phyloP scores from a whole-genome alignment of 2,113 vertebrate species.

The Callopanchax toddi region DNA sequence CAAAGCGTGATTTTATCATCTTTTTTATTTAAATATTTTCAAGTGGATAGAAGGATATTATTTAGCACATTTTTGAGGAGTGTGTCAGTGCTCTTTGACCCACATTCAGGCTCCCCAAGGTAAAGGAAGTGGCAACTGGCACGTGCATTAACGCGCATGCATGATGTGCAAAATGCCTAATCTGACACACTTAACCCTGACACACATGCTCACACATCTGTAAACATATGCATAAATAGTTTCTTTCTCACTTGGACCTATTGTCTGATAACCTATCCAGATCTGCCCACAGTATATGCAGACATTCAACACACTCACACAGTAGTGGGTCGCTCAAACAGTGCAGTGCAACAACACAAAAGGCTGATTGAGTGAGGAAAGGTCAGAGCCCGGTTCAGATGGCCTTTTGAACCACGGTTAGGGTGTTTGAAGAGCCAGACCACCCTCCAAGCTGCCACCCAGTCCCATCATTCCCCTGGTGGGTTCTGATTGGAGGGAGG shows the following conservation, averaged over 20 bases:
- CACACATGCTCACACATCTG: background rate
- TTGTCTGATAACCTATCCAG: conserved; percentile 19
- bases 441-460: conserved; percentile 55
- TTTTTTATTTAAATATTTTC: conserved; percentile 26
- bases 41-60: conserved; percentile 43
- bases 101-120: conserved; percentile 61
- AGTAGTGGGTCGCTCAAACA: conserved; percentile 20
- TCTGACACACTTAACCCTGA: conserved; percentile 20
- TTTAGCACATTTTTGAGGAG: no score
- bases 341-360: conserved; percentile 62
- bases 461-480: conserved; percentile 25
- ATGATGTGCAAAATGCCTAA: conserved; percentile 12
- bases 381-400: conserved; percentile 69
- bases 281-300: conserved; percentile 3
- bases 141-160: background rate
- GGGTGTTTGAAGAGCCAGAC: conserved; percentile 72
- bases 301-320: conserved; percentile 3
- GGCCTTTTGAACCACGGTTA: conserved; percentile 73
- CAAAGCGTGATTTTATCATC: conserved; percentile 5
- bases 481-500: background rate
- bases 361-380: conserved; percentile 70
- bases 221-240: background rate
- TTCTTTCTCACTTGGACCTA: background rate
- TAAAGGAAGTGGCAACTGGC: conserved; percentile 48
- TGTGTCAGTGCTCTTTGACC: conserved; percentile 69